Base-by-base conservation (phyloP, 2,888 invertebrate species). In the Alviniconcha strummeri region DNA sequence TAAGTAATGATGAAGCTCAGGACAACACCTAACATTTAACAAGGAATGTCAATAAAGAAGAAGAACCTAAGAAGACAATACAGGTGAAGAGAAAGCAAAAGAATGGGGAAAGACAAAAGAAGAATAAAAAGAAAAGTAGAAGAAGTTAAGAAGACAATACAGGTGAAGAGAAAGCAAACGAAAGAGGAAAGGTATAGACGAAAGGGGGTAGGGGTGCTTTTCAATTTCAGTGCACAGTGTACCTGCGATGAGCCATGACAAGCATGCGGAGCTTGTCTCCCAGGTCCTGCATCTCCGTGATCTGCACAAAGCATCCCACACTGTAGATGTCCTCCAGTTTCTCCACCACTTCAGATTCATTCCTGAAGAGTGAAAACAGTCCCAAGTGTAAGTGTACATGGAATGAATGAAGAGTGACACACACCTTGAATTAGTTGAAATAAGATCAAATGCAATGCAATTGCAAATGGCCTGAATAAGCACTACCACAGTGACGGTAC, bases 261-360 rank as follows among this genome's bases (percentile, higher is more conserved):
- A 99, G 98, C 91, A 99, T 95, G 84, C 98, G 95, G 80, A 98
- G 93, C 92, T 96, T 96, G 91, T 97, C 97, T 8, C 98, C 98
- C 92, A 98, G 95, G 93, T 99, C 99, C 93, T 99, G 98, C 94
- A 99, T 96, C 94, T 99, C 99, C 90, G 98, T 97, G 88, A 99
- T 99, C 94, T 99, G 98, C 11, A 98, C 99, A 94, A 99, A 99
- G 4, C 98, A 97, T 11, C 99, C 99, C 56, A 98, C 95, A 81
- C 95, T 94, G 93, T 98, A 97, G 71, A 99, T 95, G 87, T 99
- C 99, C 85, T 96, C 96, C 56, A 99, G 91, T 82, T 95, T 96
- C 15, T 96, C 95, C 0, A 99, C 97, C 36, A 98, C 95, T 92
- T 99, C 99, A 0, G 96, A 95, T 88, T 98, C 97, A 92, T 97